phyloP scores from a whole-genome alignment of 2,888 invertebrate genomes.

The Andrena minutula region DNA sequence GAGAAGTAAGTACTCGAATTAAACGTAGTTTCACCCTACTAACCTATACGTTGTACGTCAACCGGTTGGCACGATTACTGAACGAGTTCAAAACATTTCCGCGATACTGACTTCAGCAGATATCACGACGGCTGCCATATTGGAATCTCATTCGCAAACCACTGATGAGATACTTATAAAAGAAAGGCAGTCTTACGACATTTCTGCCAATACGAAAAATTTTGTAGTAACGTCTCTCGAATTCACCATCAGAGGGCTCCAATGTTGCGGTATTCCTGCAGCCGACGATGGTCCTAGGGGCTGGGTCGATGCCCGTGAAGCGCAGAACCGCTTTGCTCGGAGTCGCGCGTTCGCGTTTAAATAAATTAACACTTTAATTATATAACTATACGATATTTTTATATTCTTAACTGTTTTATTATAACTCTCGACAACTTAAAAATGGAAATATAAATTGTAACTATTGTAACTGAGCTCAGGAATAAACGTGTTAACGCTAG shows the following conservation, averaged over 20 bases:
- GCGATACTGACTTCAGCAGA: slow-evolving; percentile 78
- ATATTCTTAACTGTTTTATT: no score
- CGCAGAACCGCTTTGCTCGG: no score
- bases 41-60: slow-evolving; percentile 80
- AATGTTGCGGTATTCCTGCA: no score
- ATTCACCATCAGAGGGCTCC: not conserved
- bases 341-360: no score
- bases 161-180: slow-evolving; percentile 51
- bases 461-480: no score
- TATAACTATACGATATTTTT: no score
- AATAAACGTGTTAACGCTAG: no score
- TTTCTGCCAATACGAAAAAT: slow-evolving; percentile 28
- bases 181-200: slow-evolving; percentile 34
- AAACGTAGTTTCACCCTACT: slow-evolving; percentile 68
- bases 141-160: slow-evolving; percentile 73
- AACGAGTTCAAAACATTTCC: slow-evolving; percentile 78
- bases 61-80: slow-evolving; percentile 78
- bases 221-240: not conserved
- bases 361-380: no score
- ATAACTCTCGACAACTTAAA: no score
- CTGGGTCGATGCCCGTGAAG: no score
- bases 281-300: no score
- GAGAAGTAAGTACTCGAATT: slow-evolving; percentile 24
- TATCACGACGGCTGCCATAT: slow-evolving; percentile 79
- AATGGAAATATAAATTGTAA: no score